Conservation (phyloP, 2,113 vertebrate genomes). For the Eudyptes chrysolophus region DNA sequence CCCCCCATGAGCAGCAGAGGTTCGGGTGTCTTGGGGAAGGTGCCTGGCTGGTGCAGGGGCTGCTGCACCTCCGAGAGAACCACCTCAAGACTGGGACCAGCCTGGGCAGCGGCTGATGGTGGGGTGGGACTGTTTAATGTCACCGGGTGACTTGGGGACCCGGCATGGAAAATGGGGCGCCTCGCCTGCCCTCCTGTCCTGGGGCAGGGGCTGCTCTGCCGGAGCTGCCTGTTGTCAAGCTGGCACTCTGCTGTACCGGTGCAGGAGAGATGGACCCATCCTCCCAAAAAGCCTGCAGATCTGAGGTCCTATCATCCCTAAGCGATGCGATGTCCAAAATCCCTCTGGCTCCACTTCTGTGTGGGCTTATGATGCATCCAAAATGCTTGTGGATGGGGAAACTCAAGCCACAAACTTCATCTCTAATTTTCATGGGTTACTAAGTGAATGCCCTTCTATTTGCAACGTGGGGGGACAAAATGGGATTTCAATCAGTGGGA, state of each 20-base stretch:
- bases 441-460: neutral
- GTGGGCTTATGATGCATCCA: fast-evolving
- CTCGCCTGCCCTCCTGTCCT: neutral
- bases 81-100: neutral
- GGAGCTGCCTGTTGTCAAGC: neutral
- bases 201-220: neutral
- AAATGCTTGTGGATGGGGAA: fast-evolving
- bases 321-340: fast-evolving
- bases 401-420: neutral
- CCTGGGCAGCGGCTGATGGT: neutral
- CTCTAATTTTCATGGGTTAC: neutral
- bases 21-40: neutral
- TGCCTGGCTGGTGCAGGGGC: fast-evolving
- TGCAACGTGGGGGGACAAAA: neutral
- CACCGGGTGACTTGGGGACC: neutral
- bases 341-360: neutral
- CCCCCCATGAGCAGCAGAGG: neutral
- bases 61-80: neutral
- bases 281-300: neutral
- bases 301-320: neutral
- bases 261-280: neutral
- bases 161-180: fast-evolving
- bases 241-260: neutral
- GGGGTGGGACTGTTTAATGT: neutral
- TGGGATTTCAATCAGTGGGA: neutral